Percentiles rank a stretch among this genome's conserved stretches.
Evolutionary conservation across 2,888 invertebrate species (phyloP).

Genomic region (Aromia moschata): DNA sequence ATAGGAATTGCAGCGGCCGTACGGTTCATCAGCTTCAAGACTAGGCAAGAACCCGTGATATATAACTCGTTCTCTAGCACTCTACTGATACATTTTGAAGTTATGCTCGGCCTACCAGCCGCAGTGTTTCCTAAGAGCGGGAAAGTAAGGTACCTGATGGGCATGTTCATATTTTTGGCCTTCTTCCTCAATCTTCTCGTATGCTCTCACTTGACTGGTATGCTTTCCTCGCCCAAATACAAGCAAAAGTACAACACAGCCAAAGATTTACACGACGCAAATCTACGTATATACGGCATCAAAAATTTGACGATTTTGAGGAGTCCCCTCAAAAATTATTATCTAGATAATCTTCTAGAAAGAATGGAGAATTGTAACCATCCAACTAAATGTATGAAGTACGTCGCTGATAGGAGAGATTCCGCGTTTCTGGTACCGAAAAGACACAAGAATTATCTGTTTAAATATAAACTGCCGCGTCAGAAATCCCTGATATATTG

Average conservation of each 20-base stretch:
- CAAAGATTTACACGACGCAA: not conserved
- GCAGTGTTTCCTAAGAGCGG: not conserved
- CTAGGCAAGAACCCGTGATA: not conserved
- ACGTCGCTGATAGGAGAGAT: not conserved
- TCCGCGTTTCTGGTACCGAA: not conserved
- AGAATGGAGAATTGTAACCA: not conserved
- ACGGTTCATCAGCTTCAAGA: not conserved
- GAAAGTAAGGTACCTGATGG: not conserved
- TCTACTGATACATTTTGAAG: not conserved
- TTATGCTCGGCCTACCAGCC: not conserved
- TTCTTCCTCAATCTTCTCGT: not conserved
- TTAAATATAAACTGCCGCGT: not conserved
- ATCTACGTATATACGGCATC: not conserved
- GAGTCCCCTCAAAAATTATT: not conserved
- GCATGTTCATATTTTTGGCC: not conserved
- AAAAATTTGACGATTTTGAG: not conserved
- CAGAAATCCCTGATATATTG: not conserved
- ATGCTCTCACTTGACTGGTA: not conserved
- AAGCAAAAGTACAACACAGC: not conserved
- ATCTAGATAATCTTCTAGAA: not conserved
- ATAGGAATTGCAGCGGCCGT: not conserved
- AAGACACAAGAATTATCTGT: not conserved
- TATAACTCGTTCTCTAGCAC: not conserved
- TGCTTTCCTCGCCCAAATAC: not conserved
- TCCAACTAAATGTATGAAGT: not conserved